phyloP scores from a whole-genome alignment of 2,113 vertebrate species.

The Rhegmatorhina hoffmannsi region DNA sequence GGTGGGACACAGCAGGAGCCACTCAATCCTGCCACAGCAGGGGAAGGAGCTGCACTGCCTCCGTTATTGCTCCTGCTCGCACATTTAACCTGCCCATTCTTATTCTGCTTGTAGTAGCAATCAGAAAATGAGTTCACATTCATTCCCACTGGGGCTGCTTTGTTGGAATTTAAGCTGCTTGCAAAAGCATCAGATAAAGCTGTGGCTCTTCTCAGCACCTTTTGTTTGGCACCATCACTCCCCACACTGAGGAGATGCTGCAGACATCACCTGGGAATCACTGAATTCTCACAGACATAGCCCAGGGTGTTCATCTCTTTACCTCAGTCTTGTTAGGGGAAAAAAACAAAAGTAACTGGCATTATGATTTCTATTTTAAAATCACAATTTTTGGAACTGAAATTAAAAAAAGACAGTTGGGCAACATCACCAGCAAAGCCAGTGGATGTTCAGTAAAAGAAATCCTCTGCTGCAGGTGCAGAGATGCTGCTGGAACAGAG shows the following conservation, averaged over 20 bases:
- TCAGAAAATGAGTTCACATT: neutral
- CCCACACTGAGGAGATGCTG: neutral
- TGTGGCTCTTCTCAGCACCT: neutral
- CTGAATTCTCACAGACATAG: accelerated
- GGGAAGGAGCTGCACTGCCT: neutral
- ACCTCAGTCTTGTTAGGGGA: neutral
- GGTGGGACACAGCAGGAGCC: neutral
- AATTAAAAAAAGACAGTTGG: neutral
- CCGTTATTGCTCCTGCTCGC: neutral
- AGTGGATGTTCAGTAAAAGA: neutral
- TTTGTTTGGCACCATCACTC: neutral
- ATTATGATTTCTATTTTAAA: neutral
- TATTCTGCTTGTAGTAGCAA: neutral
- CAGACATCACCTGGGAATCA: neutral
- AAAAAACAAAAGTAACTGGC: neutral
- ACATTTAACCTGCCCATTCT: neutral
- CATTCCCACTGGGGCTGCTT: neutral
- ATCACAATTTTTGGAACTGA: neutral
- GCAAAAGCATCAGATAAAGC: neutral
- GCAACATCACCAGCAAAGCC: neutral
- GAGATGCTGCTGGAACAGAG: neutral
- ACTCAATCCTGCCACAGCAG: neutral
- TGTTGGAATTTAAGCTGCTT: neutral
- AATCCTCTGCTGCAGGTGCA: neutral
- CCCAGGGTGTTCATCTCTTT: neutral